These are phyloP conservation scores for Spisula solida DNA, from an alignment of 2,888 invertebrate genomes.

Conservation along the genomic window DNA sequence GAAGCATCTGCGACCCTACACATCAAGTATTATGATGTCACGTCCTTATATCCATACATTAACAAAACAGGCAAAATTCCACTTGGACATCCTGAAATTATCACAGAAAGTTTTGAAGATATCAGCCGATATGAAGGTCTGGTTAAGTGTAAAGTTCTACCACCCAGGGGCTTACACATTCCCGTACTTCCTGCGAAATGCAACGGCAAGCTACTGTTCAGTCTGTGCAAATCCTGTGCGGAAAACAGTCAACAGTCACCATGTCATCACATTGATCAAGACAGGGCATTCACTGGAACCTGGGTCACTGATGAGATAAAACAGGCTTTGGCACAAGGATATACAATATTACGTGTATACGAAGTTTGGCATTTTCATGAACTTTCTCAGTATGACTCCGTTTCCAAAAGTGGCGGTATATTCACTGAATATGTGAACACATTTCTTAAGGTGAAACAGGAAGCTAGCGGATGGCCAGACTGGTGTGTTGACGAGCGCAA, in stretches of 20 bases:
- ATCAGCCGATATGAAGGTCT: neutral
- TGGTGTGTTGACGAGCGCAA: neutral
- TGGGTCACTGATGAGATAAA: neutral
- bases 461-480: constrained; percentile 46
- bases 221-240: neutral
- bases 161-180: neutral
- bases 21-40: neutral
- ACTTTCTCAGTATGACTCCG: constrained; percentile 54
- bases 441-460: constrained; percentile 76
- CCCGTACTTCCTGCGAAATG: neutral
- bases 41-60: neutral
- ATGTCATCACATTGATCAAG: no score
- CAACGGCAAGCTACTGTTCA: neutral
- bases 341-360: neutral
- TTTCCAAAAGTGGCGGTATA: constrained; percentile 67
- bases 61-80: constrained; percentile 61
- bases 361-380: constrained; percentile 70
- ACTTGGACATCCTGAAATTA: constrained; percentile 74
- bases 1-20: neutral
- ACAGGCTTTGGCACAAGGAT: neutral
- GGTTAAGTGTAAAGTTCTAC: neutral
- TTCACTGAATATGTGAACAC: constrained; percentile 83
- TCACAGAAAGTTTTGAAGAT: constrained; percentile 68
- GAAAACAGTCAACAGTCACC: no score
- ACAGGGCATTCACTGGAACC: neutral